These are phyloP conservation scores for Thripadectes ignobilis DNA, from an alignment of 2,797 vertebrate genomes.

Conservation along the genomic window DNA sequence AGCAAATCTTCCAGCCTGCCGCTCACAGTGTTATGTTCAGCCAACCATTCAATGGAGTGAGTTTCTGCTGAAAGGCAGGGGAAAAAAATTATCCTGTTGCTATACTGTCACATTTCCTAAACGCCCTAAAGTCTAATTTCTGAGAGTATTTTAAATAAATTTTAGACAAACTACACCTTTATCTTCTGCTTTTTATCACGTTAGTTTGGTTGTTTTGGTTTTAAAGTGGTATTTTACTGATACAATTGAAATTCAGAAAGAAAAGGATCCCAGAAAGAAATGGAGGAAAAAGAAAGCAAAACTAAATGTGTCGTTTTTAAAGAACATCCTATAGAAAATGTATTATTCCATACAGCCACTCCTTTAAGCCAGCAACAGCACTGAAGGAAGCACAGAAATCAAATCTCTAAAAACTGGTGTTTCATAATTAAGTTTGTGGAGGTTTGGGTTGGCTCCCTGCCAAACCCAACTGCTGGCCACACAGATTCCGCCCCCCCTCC, in stretches of 20 bases:
- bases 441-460: no score
- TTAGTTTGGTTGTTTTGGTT: neutral
- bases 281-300: accelerated
- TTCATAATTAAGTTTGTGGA: slow-evolving; percentile 67
- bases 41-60: neutral
- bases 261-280: neutral
- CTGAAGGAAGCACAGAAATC: slow-evolving; percentile 5
- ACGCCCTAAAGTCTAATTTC: neutral
- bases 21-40: neutral
- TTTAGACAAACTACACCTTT: neutral
- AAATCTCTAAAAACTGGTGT: slow-evolving; percentile 61
- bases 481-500: no score
- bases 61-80: neutral
- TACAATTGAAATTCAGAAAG: neutral
- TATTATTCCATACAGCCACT: neutral
- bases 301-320: neutral
- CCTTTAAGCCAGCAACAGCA: neutral
- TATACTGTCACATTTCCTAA: neutral
- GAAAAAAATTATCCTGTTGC: neutral
- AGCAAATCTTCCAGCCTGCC: neutral
- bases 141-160: neutral
- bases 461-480: no score
- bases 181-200: neutral
- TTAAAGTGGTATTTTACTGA: neutral
- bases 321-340: neutral